phyloP scores from a whole-genome alignment of 2,797 vertebrate genomes.

The Ibycter americanus region DNA sequence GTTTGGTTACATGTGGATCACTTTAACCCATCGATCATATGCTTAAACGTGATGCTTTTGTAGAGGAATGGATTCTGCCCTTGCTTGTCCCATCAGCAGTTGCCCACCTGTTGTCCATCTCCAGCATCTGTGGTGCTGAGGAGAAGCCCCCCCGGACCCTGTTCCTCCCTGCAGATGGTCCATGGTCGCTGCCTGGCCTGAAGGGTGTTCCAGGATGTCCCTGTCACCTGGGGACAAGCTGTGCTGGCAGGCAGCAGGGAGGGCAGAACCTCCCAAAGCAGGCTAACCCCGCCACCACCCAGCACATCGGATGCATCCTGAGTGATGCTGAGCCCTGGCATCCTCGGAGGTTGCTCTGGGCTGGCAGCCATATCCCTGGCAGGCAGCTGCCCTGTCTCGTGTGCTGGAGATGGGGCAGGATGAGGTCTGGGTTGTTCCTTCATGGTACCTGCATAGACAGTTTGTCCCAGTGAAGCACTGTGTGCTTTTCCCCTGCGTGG shows the following conservation, averaged over 20 bases:
- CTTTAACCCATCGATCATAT: rapidly evolving
- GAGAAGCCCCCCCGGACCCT: too few relatives aligned
- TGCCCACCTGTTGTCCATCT: not conserved
- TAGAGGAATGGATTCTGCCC: not conserved
- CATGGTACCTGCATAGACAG: not conserved
- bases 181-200: too few relatives aligned
- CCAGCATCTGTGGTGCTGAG: too few relatives aligned
- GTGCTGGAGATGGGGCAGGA: not conserved
- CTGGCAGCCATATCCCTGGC: too few relatives aligned
- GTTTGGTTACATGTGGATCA: rapidly evolving
- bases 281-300: rapidly evolving
- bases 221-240: not conserved
- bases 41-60: not conserved
- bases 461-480: rapidly evolving
- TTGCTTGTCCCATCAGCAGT: rapidly evolving
- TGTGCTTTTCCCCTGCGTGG: too few relatives aligned
- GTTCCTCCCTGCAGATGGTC: too few relatives aligned
- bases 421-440: too few relatives aligned
- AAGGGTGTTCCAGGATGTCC: not conserved
- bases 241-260: not conserved
- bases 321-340: rapidly evolving
- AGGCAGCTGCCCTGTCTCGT: not conserved
- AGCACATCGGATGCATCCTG: rapidly evolving
- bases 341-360: not conserved
- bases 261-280: not conserved